phyloP scores from a whole-genome alignment of 92 coral and sea anemone species.

The Umimayanthus chanpuru region DNA sequence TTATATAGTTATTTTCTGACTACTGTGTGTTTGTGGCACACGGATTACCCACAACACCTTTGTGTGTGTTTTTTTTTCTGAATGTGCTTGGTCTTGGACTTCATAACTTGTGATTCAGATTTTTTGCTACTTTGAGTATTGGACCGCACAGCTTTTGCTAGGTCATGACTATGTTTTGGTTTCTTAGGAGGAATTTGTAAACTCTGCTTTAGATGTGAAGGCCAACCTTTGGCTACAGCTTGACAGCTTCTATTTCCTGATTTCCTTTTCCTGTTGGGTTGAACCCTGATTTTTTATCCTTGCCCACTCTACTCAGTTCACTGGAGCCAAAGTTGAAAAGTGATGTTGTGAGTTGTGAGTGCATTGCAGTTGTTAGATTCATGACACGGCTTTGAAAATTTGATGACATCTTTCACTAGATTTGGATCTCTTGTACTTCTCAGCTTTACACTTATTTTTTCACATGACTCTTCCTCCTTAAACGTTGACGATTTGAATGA shows the following conservation, averaged over 20 bases:
- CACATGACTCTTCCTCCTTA: too few relatives aligned
- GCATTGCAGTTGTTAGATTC: constrained; percentile 46
- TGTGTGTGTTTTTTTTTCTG: constrained; percentile 47
- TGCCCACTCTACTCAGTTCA: constrained; percentile 43
- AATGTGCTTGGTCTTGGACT: constrained; percentile 58
- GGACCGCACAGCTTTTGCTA: constrained; percentile 46
- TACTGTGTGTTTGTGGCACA: too few relatives aligned
- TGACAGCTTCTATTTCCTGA: constrained; percentile 61
- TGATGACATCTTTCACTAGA: constrained; percentile 55
- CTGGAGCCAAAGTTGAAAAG: constrained; percentile 63
- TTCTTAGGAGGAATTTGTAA: constrained; percentile 51
- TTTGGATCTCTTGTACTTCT: constrained; percentile 53
- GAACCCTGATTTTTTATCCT: constrained; percentile 48
- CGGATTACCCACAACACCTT: too few relatives aligned
- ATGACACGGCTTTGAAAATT: constrained; percentile 59
- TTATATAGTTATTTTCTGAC: too few relatives aligned
- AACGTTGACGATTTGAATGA: too few relatives aligned
- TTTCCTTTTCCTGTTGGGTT: constrained; percentile 66
- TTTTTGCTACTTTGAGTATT: constrained; percentile 54
- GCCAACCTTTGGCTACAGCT: constrained; percentile 56
- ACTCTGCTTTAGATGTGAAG: constrained; percentile 46
- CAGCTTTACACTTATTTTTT: constrained; percentile 59
- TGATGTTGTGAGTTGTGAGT: constrained; percentile 57
- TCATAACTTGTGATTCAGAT: constrained; percentile 62
- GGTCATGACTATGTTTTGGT: constrained; percentile 56